Base-by-base conservation (phyloP, 1,140 invertebrate genomes). In the Trypoxylus dichotomus region DNA sequence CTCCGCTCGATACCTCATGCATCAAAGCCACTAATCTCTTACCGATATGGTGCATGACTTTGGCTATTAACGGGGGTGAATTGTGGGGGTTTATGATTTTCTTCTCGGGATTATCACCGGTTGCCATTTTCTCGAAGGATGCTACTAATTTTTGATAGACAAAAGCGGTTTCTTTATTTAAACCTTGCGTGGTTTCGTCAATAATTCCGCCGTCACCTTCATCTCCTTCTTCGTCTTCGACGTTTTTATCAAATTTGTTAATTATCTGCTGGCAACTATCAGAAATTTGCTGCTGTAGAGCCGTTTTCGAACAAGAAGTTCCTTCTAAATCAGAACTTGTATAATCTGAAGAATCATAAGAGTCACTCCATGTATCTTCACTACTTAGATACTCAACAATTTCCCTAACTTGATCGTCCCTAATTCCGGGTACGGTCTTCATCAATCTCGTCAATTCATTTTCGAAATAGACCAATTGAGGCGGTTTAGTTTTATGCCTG, bases 1-100 rank as follows among this genome's bases (percentile, higher is more conserved):
- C 91, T 32, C 93, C 92, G 77, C 91, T 94, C 19, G 93, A 94
- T 3, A 97, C 95, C 83, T 97, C 95, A 83, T 96, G 95, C 96
- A 97, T 97, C 37, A 97, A 87, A 0, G 95, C 94, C 1, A 96
- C 94, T 37, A 97, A 86, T n/a, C 95, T 87, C 58, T 94, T 94
- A 1, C 95, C 94, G 60, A 97, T 97, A 80, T 97, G 95, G 79
- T 96, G 93, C 94, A 97, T 96, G 0, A 97, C 95, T 88, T 96
- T 96, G 11, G 94, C 94, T 60, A 96, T 93, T n/a, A 97, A 85
- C 0, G 95, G 94, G 0, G 95, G 95, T 1, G 94, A 96, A 63
- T 91, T 93, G 81, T 93, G 91, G 0, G 91, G 91, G 0, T 89
- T 86, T 7, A 87, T 87, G 37, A 83, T 87, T 1, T 86, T 82